Evolutionary conservation across 2,888 invertebrate genomes (phyloP).

Genomic region (Thera britannica): DNA sequence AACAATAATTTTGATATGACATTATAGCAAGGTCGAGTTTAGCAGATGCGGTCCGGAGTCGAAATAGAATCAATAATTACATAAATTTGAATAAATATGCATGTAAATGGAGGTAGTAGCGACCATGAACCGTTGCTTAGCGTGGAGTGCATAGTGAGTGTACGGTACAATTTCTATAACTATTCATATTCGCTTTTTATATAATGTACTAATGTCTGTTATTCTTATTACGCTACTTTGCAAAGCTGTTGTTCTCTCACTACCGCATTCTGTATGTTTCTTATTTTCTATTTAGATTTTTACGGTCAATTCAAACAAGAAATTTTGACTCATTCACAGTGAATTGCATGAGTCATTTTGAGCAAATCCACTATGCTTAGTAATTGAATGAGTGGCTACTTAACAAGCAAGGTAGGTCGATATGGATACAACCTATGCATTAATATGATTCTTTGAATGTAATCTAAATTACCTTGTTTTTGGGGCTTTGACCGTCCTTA

Average conservation of each 20-base stretch:
- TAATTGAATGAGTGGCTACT: constrained; percentile 4
- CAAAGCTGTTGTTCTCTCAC: not conserved
- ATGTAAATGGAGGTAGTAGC: constrained; percentile 16
- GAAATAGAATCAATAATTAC: constrained; percentile 10
- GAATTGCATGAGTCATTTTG: constrained; percentile 20
- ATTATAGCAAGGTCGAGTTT: not conserved
- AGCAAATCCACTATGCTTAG: constrained; percentile 10
- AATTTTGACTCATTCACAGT: constrained; percentile 13
- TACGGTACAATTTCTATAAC: constrained; percentile 12
- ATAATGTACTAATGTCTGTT: not conserved
- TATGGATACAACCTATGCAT: not conserved
- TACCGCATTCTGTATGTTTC: not conserved
- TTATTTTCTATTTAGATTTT: not conserved
- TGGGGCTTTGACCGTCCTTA: not conserved
- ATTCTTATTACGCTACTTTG: not conserved
- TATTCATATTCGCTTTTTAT: constrained; percentile 16
- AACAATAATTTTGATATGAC: not conserved
- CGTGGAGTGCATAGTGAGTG: constrained; percentile 13
- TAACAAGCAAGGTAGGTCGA: not conserved
- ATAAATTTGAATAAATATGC: constrained; percentile 12
- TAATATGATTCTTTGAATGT: not conserved
- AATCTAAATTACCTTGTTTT: not conserved
- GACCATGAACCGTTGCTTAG: constrained; percentile 13
- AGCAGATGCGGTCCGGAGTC: not conserved
- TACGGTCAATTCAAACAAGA: constrained; percentile 9